Base-by-base conservation (phyloP, 2,113 vertebrate species). In the Romanogobio albipinnatus region DNA sequence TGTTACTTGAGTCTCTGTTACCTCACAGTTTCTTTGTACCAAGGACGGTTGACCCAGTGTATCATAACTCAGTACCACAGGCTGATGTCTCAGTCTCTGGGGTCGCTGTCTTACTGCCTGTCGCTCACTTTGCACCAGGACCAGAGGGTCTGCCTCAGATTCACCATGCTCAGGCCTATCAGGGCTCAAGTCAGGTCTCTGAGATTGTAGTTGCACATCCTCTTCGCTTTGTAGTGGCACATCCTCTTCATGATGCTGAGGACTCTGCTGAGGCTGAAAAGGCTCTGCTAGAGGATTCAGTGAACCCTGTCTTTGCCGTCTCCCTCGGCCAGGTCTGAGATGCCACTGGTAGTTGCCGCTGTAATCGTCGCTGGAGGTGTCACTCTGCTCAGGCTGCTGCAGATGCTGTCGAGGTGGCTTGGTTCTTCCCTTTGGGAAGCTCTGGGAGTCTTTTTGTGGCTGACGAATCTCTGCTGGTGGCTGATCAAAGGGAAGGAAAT, bases 161-260 rank as follows among this genome's bases (percentile, higher is more conserved):
- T n/a, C n/a, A 47, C 19, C 7, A 58, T 17, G 7, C 64, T 68
- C 33, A 39, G 64, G 33, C 64, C 33, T 68, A 0, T 68, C 29
- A 68, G 14, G 5, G 2, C 2, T 36, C 33, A 39, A 68, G 2
- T 36, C 64, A 68, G 64, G 29, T 39, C 64, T 68, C 64, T 68
- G 64, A 70, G 33, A 0, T 70, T n/a, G n/a, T n/a, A n/a, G n/a
- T n/a, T n/a, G n/a, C n/a, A n/a, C n/a, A n/a, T n/a, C n/a, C n/a
- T n/a, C n/a, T n/a, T n/a, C n/a, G n/a, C n/a, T n/a, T n/a, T 88
- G 85, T 83, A 75, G 80, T 83, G 29, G 29, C 29, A 33, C 29
- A 33, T 33, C 29, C 29, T 33, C 29, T 33, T 2, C 29, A 33
- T 33, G 19, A 58, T 33, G 29, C 29, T 1, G 29, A 33, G 2